These are phyloP conservation scores for Thermophis baileyi DNA, from an alignment of 2,113 vertebrate species.

Conservation along the genomic window DNA sequence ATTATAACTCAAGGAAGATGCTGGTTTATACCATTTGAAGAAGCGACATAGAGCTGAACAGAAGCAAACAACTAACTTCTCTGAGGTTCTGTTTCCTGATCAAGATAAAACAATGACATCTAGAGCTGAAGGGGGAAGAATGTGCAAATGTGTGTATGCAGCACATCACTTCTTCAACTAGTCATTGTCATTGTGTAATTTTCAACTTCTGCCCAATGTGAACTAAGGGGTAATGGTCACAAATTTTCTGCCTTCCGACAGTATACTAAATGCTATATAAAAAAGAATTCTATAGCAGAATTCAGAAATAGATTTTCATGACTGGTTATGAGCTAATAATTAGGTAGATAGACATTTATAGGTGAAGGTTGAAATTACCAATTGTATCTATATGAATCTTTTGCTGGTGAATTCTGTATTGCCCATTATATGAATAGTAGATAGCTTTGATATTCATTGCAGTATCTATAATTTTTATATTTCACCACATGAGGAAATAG, in stretches of 20 bases:
- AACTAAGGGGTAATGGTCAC: not conserved
- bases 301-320: not conserved
- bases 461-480: too few species aligned
- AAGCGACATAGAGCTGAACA: not conserved
- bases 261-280: not conserved
- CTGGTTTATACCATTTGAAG: not conserved
- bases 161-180: too few species aligned
- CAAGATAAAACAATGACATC: not conserved
- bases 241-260: not conserved
- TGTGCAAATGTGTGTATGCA: not conserved
- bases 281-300: not conserved
- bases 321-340: not conserved
- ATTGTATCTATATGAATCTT: not conserved
- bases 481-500: too few species aligned
- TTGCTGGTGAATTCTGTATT: not conserved
- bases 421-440: not conserved
- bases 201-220: not conserved
- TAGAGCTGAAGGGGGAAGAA: not conserved
- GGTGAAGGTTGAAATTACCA: not conserved
- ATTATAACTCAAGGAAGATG: not conserved
- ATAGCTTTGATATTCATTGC: not conserved
- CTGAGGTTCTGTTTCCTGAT: not conserved
- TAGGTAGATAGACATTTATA: not conserved
- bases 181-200: not conserved
- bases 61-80: not conserved